Evolutionary conservation across 1,140 invertebrate genomes (phyloP).

Genomic region (Xylocopa sonorina): DNA sequence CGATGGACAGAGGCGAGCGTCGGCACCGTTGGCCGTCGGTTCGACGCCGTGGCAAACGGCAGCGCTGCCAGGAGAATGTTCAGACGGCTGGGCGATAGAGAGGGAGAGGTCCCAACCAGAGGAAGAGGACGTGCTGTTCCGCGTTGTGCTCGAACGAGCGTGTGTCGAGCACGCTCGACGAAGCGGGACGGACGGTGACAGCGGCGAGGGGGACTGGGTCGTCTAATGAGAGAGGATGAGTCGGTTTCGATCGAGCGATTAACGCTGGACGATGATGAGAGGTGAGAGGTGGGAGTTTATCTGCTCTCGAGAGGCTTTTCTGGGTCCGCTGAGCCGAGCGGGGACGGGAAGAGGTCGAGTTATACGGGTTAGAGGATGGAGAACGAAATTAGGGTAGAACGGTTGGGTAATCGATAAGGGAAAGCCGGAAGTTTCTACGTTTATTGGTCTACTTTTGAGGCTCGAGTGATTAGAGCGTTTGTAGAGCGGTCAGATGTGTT

Average conservation of each 20-base stretch:
- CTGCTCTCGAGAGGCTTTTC: too few species aligned
- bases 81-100: conserved; percentile 8
- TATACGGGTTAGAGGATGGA: background rate
- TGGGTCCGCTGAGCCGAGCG: background rate
- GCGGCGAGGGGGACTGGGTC: background rate
- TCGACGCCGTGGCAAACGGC: conserved; percentile 17
- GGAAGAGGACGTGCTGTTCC: conserved; percentile 1
- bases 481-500: too few species aligned
- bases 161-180: too few species aligned
- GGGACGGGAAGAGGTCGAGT: too few species aligned
- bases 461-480: too few species aligned
- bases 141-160: background rate
- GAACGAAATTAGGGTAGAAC: background rate
- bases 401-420: background rate
- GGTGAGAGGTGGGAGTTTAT: conserved; percentile 2
- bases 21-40: conserved; percentile 10
- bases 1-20: conserved; percentile 48
- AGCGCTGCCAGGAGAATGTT: conserved; percentile 47
- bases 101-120: background rate
- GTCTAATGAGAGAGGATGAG: conserved; percentile 15
- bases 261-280: background rate
- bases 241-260: conserved; percentile 16
- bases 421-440: background rate
- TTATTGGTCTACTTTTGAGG: background rate
- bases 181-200: conserved; percentile 4